Conservation (phyloP, 2,113 vertebrate species). For the Colius striatus region DNA sequence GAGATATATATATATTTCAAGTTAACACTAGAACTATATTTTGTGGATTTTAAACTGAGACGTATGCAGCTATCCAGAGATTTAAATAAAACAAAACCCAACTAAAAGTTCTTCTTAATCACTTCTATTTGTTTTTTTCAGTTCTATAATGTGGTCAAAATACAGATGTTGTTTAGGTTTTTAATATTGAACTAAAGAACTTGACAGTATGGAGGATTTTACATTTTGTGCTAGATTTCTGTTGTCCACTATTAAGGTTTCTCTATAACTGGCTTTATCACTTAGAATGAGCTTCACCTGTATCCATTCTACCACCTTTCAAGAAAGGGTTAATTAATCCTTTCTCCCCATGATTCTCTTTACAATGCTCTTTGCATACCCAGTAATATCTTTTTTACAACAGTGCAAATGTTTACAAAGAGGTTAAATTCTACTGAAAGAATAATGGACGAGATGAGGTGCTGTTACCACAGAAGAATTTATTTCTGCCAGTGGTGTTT, state of each 20-base stretch:
- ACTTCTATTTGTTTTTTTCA: neutral
- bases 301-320: neutral
- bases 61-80: neutral
- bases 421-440: neutral
- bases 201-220: neutral
- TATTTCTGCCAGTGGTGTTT: neutral
- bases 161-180: neutral
- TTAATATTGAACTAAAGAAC: neutral
- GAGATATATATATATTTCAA: neutral
- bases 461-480: neutral
- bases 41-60: neutral
- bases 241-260: neutral
- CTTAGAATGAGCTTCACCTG: neutral
- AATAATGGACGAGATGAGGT: neutral
- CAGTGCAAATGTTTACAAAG: neutral
- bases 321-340: neutral
- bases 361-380: accelerated
- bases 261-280: neutral
- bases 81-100: neutral
- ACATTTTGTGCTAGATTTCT: neutral
- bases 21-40: neutral
- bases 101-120: neutral
- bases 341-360: neutral
- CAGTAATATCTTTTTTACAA: neutral
- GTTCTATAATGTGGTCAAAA: neutral